Base-by-base conservation (phyloP, 2,797 vertebrate genomes). In the Sebastes baramenuke region DNA sequence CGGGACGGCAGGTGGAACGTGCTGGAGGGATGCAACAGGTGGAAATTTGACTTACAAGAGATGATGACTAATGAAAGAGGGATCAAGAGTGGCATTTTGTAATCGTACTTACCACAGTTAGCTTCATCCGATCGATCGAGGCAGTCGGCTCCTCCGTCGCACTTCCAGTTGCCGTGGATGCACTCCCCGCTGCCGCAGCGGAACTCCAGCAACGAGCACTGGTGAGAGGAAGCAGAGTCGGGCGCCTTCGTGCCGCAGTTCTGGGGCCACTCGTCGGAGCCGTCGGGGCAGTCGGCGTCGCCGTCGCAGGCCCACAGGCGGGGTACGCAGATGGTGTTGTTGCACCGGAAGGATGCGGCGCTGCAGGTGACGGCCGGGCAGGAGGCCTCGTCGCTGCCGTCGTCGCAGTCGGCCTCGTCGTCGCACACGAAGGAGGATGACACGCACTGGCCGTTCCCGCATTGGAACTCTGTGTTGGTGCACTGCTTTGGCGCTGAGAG, bases 271-370 rank as follows among this genome's bases (percentile, higher is more conserved):
- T 98, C 97, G 6, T 98, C 97, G 0, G 97, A 97, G 54, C 95
- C 94, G 0, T 98, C 97, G 0, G 81, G 0, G 25, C 97, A 99
- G 91, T 99, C 97, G 0, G 0, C 0, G 9, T 98, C 97, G 0
- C 94, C 94, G 1, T 99, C 97, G 1, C 97, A 99, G 66, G 89
- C 91, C 97, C 97, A 98, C 2, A 97, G 91, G 13, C 79, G 86
- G 0, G 97, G 97, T 3, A 99, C 74, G 49, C 97, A 99, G 0
- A 78, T 69, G 0, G 86, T 87, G 84, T 87, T 94, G 88, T 95
- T 95, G 93, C 97, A 98, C 59, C 79, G 94, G 91, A 98, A 97
- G 55, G 82, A 83, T 4, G 46, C 0, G 0, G 94, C 24, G 64
- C 85, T 87, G 68, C 97, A 99, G 71, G 96, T 96, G 81, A 75